Evolutionary conservation across 2,797 vertebrate species (phyloP).

Genomic region (Sebastes jordani): DNA sequence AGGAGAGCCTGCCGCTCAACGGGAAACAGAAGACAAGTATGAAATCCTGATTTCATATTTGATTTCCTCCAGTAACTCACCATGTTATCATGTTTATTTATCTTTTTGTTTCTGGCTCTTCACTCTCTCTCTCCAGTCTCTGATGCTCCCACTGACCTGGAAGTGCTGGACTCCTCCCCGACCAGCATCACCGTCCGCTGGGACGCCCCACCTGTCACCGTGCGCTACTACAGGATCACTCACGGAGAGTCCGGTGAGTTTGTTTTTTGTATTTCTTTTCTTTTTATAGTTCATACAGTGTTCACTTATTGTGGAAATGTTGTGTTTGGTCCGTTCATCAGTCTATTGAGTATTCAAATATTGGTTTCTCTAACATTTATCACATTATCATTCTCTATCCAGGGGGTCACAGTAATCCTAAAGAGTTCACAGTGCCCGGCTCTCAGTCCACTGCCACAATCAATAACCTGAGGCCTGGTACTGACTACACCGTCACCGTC

Average conservation of each 20-base stretch:
- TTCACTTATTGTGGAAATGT: not conserved
- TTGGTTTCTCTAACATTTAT: not conserved
- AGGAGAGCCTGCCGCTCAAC: slow-evolving; percentile 88
- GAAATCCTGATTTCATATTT: not conserved
- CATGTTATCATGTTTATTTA: not conserved
- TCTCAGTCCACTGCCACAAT: slow-evolving; percentile 89
- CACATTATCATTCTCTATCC: not conserved
- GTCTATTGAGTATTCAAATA: not conserved
- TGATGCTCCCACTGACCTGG: slow-evolving; percentile 92
- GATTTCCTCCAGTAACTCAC: not conserved
- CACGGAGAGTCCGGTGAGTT: slow-evolving; percentile 89
- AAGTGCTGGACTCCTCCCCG: slow-evolving; percentile 87
- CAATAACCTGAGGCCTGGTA: slow-evolving; percentile 88
- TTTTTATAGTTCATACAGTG: not conserved
- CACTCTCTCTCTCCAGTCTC: slow-evolving; percentile 83
- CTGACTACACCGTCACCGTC: slow-evolving; percentile 92
- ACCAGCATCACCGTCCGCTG: slow-evolving; percentile 91
- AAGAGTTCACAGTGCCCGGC: slow-evolving; percentile 95
- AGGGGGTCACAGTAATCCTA: slow-evolving; percentile 88
- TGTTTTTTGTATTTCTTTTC: not conserved
- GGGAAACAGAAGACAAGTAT: slow-evolving; percentile 94
- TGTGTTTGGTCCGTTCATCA: not conserved
- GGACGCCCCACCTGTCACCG: slow-evolving; percentile 94
- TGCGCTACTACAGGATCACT: slow-evolving; percentile 95
- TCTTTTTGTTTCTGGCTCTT: not conserved